Conservation (phyloP, 2,888 invertebrate species). For the Unio pictorum region DNA sequence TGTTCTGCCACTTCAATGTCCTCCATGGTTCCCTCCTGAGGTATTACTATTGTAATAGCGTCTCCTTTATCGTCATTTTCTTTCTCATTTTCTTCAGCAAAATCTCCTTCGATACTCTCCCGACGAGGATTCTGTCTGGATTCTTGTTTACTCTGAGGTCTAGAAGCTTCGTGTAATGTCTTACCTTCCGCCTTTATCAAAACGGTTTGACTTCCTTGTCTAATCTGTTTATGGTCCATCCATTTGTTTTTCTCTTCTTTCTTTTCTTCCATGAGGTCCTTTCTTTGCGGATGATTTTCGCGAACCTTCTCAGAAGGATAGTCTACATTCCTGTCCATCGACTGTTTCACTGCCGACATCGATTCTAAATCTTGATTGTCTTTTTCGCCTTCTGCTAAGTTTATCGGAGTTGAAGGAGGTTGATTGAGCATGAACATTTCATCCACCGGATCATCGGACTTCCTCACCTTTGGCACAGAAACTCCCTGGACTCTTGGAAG, state of each 20-base stretch:
- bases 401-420: conserved; percentile 46
- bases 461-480: conserved; percentile 42
- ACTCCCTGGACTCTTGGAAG: conserved; percentile 48
- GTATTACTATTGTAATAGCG: conserved; percentile 1
- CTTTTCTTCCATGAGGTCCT: background rate
- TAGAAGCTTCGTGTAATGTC: conserved; percentile 1
- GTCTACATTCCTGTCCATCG: conserved; percentile 11
- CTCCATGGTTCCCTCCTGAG: background rate
- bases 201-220: conserved; percentile 1
- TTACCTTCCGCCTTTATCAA: conserved; percentile 1
- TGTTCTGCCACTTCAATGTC: conserved; percentile 3
- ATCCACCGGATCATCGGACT: conserved; percentile 34
- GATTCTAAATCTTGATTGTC: conserved; percentile 11
- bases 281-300: background rate
- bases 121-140: background rate
- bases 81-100: conserved; percentile 5
- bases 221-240: conserved; percentile 2
- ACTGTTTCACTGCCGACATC: conserved; percentile 2
- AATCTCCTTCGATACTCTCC: conserved; percentile 1
- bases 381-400: conserved; percentile 13
- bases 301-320: conserved; percentile 4
- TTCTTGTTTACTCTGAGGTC: conserved; percentile 5
- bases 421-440: conserved; percentile 36
- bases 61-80: conserved; percentile 1
- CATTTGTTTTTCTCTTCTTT: background rate